Evolutionary conservation across 2,113 vertebrate genomes (phyloP).

Genomic region (Pipa parva): DNA sequence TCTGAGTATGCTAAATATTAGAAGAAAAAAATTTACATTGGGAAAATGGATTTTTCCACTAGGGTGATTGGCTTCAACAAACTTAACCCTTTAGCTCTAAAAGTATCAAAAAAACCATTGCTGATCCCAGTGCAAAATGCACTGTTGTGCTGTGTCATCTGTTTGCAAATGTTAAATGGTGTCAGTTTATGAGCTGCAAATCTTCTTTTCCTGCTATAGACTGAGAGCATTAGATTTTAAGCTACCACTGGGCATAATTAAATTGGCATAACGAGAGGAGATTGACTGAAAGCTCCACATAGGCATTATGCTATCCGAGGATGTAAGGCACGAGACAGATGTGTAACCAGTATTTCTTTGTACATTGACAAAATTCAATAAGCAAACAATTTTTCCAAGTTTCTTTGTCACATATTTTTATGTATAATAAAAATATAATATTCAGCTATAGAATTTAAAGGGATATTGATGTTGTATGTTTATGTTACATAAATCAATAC

Average conservation of each 20-base stretch:
- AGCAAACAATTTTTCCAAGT: neutral
- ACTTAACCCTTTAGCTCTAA: slow-evolving; percentile 27
- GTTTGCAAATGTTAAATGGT: slow-evolving; percentile 12
- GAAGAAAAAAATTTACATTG: too few relatives aligned
- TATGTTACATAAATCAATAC: too few relatives aligned
- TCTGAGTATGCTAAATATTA: too few relatives aligned
- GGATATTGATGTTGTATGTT: too few relatives aligned
- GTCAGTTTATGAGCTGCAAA: slow-evolving; percentile 40
- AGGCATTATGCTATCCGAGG: slow-evolving; percentile 17
- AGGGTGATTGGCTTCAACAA: slow-evolving; percentile 9
- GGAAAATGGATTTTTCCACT: slow-evolving; percentile 10
- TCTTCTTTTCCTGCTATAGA: slow-evolving; percentile 32
- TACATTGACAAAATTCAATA: slow-evolving; percentile 16
- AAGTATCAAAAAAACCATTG: neutral
- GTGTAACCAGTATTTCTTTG: slow-evolving; percentile 14
- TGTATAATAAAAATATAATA: too few relatives aligned
- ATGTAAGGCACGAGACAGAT: slow-evolving; percentile 26
- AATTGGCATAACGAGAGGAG: slow-evolving; percentile 22
- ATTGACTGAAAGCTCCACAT: slow-evolving; percentile 14
- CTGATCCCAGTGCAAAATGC: neutral
- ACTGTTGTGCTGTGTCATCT: slow-evolving; percentile 10
- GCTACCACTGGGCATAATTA: slow-evolving; percentile 40
- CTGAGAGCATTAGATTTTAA: slow-evolving; percentile 33
- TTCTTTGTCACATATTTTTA: too few relatives aligned
- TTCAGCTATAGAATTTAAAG: too few relatives aligned